Evolutionary conservation across 2,797 vertebrate species (phyloP).

Genomic region (Sebastes umbrosus): DNA sequence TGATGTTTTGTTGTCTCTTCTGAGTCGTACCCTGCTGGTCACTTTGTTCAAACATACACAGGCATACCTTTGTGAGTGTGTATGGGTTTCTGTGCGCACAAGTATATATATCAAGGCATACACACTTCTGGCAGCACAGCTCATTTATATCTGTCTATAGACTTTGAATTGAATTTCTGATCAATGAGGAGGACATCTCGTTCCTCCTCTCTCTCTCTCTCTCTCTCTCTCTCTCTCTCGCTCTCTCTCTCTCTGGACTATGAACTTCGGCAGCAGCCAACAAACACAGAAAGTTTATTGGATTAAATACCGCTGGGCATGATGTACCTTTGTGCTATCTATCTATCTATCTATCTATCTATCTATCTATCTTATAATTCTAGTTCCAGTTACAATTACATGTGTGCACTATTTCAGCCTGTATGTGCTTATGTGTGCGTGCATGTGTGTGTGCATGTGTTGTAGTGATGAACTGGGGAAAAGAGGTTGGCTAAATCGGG

Average conservation of each 20-base stretch:
- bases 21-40: not conserved
- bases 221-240: not conserved
- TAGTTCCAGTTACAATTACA: not conserved
- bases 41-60: not conserved
- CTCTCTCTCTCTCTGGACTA: slow-evolving; percentile 7
- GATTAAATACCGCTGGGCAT: slow-evolving; percentile 25
- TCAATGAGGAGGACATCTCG: slow-evolving; percentile 68
- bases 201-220: slow-evolving; percentile 9
- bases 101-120: not conserved
- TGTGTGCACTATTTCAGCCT: not conserved
- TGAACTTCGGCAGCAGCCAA: slow-evolving; percentile 46
- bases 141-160: slow-evolving; percentile 79
- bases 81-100: not conserved
- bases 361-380: not conserved
- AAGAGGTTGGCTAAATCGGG: slow-evolving; percentile 79
- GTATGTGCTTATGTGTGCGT: not conserved
- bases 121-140: slow-evolving; percentile 46
- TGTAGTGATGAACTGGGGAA: slow-evolving; percentile 69
- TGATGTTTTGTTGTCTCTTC: not conserved
- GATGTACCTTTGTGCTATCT: not conserved
- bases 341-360: not conserved
- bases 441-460: slow-evolving; percentile 26
- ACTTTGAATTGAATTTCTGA: slow-evolving; percentile 80
- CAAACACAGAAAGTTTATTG: slow-evolving; percentile 44
- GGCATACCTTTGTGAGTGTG: not conserved